phyloP scores from a whole-genome alignment of 1,140 invertebrate genomes.

The Frieseomelitta varia region DNA sequence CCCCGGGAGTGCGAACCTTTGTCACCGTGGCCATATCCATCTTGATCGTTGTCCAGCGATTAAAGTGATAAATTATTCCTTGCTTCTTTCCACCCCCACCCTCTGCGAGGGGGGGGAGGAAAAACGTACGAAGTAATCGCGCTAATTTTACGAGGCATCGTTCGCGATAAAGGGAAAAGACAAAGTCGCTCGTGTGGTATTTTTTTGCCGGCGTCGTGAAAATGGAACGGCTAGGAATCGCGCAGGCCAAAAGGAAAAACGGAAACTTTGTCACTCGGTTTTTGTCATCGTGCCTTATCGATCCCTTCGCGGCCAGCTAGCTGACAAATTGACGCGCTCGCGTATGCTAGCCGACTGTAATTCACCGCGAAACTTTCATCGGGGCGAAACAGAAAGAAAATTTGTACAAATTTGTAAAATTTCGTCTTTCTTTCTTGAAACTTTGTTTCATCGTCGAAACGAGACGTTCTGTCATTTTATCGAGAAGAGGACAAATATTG shows the following conservation, averaged over 20 bases:
- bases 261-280: slow-evolving; percentile 22
- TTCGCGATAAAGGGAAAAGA: slow-evolving; percentile 31
- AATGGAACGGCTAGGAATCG: slow-evolving; percentile 1
- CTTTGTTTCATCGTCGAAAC: not conserved
- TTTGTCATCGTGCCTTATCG: slow-evolving; percentile 4
- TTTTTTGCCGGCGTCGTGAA: not conserved
- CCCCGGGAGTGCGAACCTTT: slow-evolving; percentile 7
- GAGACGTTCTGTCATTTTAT: not conserved
- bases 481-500: not conserved
- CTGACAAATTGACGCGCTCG: slow-evolving; percentile 18
- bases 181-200: slow-evolving; percentile 1
- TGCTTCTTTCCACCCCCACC: not conserved
- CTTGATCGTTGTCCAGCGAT: slow-evolving; percentile 44
- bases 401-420: no score
- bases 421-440: not conserved
- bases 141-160: slow-evolving; percentile 47
- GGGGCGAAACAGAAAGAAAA: not conserved
- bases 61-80: slow-evolving; percentile 52
- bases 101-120: not conserved
- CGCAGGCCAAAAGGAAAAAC: not conserved
- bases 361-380: not conserved
- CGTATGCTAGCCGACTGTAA: not conserved
- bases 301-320: not conserved
- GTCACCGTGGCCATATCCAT: slow-evolving; percentile 46
- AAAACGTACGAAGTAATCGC: slow-evolving; percentile 40